These are phyloP conservation scores for Equus quagga DNA, from an alignment of 2,113 vertebrate genomes.

Conservation along the genomic window DNA sequence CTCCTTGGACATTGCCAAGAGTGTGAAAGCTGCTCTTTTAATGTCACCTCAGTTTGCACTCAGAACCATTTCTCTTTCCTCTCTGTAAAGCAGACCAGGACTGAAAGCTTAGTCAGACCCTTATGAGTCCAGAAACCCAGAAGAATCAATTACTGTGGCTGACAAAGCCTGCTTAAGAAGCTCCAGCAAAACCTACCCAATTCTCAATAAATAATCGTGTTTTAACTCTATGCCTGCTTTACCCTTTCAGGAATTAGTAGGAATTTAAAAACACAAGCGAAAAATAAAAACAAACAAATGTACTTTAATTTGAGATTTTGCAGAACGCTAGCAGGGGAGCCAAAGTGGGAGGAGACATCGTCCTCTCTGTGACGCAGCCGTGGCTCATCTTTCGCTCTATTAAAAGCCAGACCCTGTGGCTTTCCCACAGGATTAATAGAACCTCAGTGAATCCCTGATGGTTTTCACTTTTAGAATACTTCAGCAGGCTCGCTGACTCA, in stretches of 20 bases:
- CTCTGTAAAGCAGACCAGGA: not conserved
- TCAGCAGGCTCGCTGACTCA: not conserved
- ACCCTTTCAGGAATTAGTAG: not conserved
- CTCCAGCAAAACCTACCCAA: not conserved
- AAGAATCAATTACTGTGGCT: not conserved
- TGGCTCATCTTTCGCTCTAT: slow-evolving; percentile 60
- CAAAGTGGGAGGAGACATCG: slow-evolving; percentile 3
- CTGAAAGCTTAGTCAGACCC: not conserved
- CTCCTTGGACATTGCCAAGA: not conserved
- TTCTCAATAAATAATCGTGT: not conserved
- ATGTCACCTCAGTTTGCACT: not conserved
- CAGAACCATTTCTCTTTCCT: not conserved
- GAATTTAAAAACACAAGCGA: not conserved
- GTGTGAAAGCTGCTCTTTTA: not conserved
- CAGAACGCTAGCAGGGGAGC: not conserved
- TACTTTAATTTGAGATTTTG: slow-evolving; percentile 39
- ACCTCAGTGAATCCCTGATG: slow-evolving; percentile 59
- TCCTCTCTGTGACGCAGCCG: slow-evolving; percentile 48
- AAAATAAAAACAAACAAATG: slow-evolving; percentile 33
- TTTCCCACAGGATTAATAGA: slow-evolving; percentile 77
- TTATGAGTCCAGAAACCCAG: not conserved
- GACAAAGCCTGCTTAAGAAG: not conserved
- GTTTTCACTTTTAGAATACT: slow-evolving; percentile 64
- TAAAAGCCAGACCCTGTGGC: slow-evolving; percentile 60
- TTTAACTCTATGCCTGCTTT: not conserved